Evolutionary conservation across 2,888 invertebrate species (phyloP).

Genomic region (Ecdyonurus torrentis): DNA sequence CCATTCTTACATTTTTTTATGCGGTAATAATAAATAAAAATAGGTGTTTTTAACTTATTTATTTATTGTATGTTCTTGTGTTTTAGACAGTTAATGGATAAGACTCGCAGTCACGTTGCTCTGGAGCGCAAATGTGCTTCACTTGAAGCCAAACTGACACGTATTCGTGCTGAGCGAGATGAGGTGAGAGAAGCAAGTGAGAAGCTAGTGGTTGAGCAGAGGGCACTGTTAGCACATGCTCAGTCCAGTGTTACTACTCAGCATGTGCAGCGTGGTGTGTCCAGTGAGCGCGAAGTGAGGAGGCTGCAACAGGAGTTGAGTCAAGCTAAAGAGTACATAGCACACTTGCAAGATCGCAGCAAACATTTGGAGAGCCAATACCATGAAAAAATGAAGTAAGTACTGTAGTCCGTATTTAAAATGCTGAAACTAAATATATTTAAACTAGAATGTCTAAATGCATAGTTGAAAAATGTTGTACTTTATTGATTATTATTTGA

Average conservation of each 20-base stretch:
- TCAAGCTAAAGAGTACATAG: background rate
- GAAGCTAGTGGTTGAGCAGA: background rate
- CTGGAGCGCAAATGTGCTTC: background rate
- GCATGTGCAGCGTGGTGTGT: background rate
- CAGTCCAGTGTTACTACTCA: too few relatives aligned
- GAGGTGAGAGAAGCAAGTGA: background rate
- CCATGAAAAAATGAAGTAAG: background rate
- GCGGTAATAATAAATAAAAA: too few relatives aligned
- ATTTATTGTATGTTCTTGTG: too few relatives aligned
- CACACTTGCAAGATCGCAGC: background rate
- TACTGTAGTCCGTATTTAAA: too few relatives aligned
- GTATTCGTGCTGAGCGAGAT: background rate
- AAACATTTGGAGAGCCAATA: background rate
- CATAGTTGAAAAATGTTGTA: too few relatives aligned
- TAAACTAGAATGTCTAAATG: too few relatives aligned
- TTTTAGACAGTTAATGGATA: background rate
- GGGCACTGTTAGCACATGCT: background rate
- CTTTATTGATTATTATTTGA: too few relatives aligned
- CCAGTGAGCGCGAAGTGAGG: background rate
- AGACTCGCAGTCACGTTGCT: background rate
- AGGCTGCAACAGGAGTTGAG: background rate
- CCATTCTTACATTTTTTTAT: too few relatives aligned
- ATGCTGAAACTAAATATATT: too few relatives aligned
- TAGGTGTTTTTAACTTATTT: too few relatives aligned
- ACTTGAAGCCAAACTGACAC: background rate